These are phyloP conservation scores for Cheilosia impressa DNA, from an alignment of 2,888 invertebrate species.

Conservation along the genomic window DNA sequence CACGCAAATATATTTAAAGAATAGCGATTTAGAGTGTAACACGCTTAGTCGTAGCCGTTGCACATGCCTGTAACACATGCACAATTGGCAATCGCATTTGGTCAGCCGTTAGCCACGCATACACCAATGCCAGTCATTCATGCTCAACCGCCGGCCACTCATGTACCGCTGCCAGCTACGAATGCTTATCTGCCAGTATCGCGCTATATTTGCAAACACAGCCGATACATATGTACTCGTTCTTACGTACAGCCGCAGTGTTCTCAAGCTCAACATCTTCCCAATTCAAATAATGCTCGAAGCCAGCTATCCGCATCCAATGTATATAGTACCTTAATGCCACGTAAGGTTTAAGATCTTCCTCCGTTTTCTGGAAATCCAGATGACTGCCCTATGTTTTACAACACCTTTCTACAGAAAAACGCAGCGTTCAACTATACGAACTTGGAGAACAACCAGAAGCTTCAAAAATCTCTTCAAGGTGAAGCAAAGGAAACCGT, in stretches of 20 bases:
- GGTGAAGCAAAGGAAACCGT: conserved; percentile 29
- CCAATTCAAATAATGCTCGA: too few species aligned
- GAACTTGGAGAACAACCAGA: conserved; percentile 51
- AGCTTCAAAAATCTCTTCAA: conserved; percentile 47
- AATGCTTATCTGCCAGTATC: too few species aligned
- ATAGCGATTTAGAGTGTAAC: too few species aligned
- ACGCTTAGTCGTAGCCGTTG: background rate
- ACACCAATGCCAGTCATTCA: conserved; percentile 18
- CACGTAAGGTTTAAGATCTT: conserved; percentile 54
- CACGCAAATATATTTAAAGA: too few species aligned
- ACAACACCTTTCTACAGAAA: conserved; percentile 50
- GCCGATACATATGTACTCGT: too few species aligned
- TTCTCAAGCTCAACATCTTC: too few species aligned
- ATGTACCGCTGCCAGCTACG: too few species aligned
- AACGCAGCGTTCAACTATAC: conserved; percentile 42
- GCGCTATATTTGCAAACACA: too few species aligned
- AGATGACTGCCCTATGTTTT: conserved; percentile 61
- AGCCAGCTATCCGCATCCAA: conserved; percentile 9
- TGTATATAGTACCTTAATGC: background rate
- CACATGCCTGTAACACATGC: background rate
- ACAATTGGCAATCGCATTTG: conserved; percentile 11
- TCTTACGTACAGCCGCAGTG: too few species aligned
- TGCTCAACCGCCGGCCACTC: conserved; percentile 14
- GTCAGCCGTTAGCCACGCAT: too few species aligned
- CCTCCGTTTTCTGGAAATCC: conserved; percentile 63